Percentiles rank a stretch among this genome's conserved stretches.
These are phyloP conservation scores for Parasteatoda lunata DNA, from an alignment of 2,888 invertebrate genomes.

Conservation along the genomic window DNA sequence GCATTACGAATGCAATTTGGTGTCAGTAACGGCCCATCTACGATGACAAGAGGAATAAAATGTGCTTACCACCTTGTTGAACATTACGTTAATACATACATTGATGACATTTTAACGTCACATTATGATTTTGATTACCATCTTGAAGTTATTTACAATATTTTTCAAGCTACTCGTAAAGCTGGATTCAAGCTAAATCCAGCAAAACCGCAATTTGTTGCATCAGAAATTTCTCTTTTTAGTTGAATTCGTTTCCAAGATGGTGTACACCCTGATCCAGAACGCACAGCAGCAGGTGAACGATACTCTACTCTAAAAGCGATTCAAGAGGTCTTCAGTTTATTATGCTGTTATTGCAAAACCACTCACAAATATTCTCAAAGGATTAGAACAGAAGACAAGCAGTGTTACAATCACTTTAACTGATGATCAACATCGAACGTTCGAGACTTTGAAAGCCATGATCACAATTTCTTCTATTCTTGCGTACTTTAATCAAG, in stretches of 20 bases:
- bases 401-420: not conserved
- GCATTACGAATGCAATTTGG: conserved; percentile 20
- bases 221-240: not conserved
- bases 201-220: not conserved
- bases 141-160: no score
- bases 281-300: no score
- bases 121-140: not conserved
- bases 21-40: not conserved
- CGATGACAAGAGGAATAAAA: no score
- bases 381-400: not conserved
- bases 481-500: conserved; percentile 16
- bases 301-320: no score
- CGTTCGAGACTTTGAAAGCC: not conserved
- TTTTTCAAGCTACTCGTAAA: no score
- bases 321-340: no score
- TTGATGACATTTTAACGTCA: not conserved
- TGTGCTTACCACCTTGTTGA: no score
- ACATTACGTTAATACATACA: conserved; percentile 4
- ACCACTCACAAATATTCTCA: not conserved
- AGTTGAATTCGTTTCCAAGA: conserved; percentile 13
- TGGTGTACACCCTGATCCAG: no score
- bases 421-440: no score
- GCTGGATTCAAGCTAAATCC: not conserved
- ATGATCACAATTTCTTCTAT: not conserved
- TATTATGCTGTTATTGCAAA: no score